Conservation (phyloP, 2,888 invertebrate species). For the Orthosia cruda region DNA sequence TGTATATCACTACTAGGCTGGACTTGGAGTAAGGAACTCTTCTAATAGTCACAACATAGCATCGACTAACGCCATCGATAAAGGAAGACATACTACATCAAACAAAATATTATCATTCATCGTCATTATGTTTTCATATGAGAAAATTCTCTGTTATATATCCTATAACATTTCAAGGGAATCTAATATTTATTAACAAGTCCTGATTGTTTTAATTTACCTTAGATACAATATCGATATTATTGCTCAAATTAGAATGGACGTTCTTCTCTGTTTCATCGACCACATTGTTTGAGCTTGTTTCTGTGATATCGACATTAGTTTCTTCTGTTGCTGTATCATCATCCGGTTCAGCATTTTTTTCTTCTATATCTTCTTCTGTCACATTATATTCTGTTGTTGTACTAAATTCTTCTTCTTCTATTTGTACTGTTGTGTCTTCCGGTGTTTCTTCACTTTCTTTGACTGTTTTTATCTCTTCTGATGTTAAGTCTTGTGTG, state of each 20-base stretch:
- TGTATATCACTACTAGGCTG: no score
- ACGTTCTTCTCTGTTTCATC: slow-evolving; percentile 56
- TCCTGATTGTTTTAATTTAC: slow-evolving; percentile 38
- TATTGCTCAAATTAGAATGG: slow-evolving; percentile 66
- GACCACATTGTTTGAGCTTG: slow-evolving; percentile 76
- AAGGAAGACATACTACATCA: not conserved
- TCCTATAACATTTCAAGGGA: not conserved
- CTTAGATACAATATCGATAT: slow-evolving; percentile 65
- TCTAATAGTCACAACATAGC: not conserved
- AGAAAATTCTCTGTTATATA: slow-evolving; percentile 5
- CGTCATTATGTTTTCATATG: slow-evolving; percentile 17
- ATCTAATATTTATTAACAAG: not conserved
- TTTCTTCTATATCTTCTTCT: slow-evolving; percentile 15
- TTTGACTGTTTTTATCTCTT: slow-evolving; percentile 51
- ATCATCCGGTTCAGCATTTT: slow-evolving; percentile 36
- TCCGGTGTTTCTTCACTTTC: slow-evolving; percentile 52
- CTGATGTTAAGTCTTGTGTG: slow-evolving; percentile 49
- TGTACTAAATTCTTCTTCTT: slow-evolving; percentile 56
- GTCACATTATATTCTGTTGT: slow-evolving; percentile 46
- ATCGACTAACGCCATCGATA: not conserved
- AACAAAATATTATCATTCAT: slow-evolving; percentile 17
- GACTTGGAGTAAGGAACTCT: no score
- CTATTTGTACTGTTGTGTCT: slow-evolving; percentile 39
- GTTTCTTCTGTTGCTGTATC: slow-evolving; percentile 60
- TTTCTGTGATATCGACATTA: slow-evolving; percentile 54